phyloP scores from a whole-genome alignment of 2,888 invertebrate species.

The Euproctis similis region DNA sequence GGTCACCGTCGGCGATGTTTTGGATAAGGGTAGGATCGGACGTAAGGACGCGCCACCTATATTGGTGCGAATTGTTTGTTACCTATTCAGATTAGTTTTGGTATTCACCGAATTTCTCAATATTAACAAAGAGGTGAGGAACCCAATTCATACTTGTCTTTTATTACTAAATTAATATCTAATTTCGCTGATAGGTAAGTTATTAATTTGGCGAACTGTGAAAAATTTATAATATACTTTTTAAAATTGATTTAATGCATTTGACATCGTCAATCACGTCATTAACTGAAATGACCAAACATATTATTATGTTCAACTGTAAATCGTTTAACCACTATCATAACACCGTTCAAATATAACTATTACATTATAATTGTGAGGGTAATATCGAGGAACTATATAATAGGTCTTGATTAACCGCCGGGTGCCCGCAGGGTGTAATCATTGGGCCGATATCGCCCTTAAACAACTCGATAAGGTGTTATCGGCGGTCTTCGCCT shows the following conservation, averaged over 20 bases:
- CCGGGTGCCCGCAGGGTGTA: slow-evolving; percentile 47
- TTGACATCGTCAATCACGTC: no score
- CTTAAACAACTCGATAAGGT: slow-evolving; percentile 63
- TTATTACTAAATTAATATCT: no score
- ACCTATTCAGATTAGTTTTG: slow-evolving; percentile 29
- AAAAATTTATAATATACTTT: no score
- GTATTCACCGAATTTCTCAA: slow-evolving; percentile 18
- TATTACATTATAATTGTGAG: slow-evolving; percentile 22
- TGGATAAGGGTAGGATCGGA: slow-evolving; percentile 49
- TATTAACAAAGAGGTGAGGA: no score
- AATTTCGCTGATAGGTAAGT: no score
- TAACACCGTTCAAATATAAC: slow-evolving; percentile 5
- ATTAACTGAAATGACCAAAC: no score
- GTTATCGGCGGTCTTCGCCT: slow-evolving; percentile 55
- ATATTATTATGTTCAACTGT: slow-evolving; percentile 5
- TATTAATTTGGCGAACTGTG: no score
- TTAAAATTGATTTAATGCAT: no score
- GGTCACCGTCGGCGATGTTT: slow-evolving; percentile 57
- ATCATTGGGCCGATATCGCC: slow-evolving; percentile 61
- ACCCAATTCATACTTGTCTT: no score
- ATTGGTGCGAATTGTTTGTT: slow-evolving; percentile 30
- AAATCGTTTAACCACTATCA: slow-evolving; percentile 17
- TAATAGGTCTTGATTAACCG: slow-evolving; percentile 53
- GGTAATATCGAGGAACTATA: slow-evolving; percentile 20
- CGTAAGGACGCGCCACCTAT: no score